Evolutionary conservation across 2,888 invertebrate species (phyloP).

Genomic region (Adineta ricciae): DNA sequence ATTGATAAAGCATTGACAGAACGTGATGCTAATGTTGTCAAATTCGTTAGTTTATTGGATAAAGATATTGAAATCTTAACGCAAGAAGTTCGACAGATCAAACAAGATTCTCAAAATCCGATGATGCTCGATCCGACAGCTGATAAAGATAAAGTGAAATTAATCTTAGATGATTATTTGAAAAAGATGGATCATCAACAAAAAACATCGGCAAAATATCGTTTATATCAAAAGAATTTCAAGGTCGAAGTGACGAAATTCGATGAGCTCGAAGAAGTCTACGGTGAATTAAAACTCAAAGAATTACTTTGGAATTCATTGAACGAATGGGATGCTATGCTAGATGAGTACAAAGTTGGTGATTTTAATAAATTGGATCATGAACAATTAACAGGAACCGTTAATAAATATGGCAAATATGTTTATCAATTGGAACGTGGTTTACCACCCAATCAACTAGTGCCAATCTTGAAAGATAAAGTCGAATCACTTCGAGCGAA

Average conservation of each 20-base stretch:
- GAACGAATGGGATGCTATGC: constrained; percentile 63
- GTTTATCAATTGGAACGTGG: constrained; percentile 71
- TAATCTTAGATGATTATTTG: constrained; percentile 59
- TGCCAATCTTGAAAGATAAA: constrained; percentile 65
- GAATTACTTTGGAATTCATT: constrained; percentile 70
- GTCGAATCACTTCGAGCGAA: constrained; percentile 35
- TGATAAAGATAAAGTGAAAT: constrained; percentile 60
- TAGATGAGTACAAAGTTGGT: constrained; percentile 59
- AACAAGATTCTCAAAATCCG: constrained; percentile 65
- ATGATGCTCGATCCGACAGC: constrained; percentile 66
- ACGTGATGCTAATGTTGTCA: constrained; percentile 60
- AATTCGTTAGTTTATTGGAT: constrained; percentile 65
- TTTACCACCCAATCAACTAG: constrained; percentile 67
- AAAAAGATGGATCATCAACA: constrained; percentile 60
- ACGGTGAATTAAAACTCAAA: constrained; percentile 67
- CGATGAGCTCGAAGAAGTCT: constrained; percentile 68
- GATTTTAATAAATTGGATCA: constrained; percentile 57
- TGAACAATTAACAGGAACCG: constrained; percentile 63
- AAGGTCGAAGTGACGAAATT: constrained; percentile 72
- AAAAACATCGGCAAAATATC: constrained; percentile 63
- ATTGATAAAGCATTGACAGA: constrained; percentile 64
- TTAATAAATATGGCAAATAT: constrained; percentile 62
- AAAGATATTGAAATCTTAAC: constrained; percentile 67
- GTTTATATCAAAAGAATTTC: constrained; percentile 72
- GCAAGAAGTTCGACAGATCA: constrained; percentile 63